phyloP scores from a whole-genome alignment of 2,797 vertebrate genomes.

The Meda fulgida region DNA sequence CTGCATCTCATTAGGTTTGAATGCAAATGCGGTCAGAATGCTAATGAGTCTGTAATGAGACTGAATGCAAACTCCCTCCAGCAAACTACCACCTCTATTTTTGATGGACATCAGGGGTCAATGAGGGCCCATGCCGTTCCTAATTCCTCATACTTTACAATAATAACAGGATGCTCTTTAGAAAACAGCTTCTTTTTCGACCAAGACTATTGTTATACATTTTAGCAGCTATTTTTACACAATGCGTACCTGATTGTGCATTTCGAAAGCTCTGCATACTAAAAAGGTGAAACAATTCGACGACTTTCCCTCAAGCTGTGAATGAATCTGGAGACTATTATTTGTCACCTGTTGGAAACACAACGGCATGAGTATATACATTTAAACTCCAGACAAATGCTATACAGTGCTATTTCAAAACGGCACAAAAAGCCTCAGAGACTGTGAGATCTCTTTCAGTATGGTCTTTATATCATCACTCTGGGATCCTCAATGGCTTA shows the following conservation, averaged over 20 bases:
- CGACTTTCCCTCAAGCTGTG: slow-evolving; percentile 20
- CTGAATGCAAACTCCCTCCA: slow-evolving; percentile 20
- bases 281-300: slow-evolving; percentile 8
- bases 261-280: background rate
- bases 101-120: slow-evolving; percentile 26
- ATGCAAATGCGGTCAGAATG: slow-evolving; percentile 34
- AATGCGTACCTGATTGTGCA: background rate
- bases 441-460: slow-evolving; percentile 12
- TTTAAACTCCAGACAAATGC: background rate
- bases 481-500: slow-evolving; percentile 57
- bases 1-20: slow-evolving; percentile 32
- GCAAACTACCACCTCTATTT: slow-evolving; percentile 24
- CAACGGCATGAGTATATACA: background rate
- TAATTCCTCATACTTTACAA: slow-evolving; percentile 7
- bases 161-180: slow-evolving; percentile 10
- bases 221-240: slow-evolving; percentile 17
- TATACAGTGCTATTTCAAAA: background rate
- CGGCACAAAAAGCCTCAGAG: background rate
- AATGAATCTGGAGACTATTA: background rate
- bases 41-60: slow-evolving; percentile 43
- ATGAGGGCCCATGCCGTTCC: background rate
- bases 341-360: slow-evolving; percentile 4
- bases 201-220: slow-evolving; percentile 8
- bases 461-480: slow-evolving; percentile 28
- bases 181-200: slow-evolving; percentile 27